Evolutionary conservation across 2,797 vertebrate species (phyloP).

Genomic region (Atherinosoma microstoma): DNA sequence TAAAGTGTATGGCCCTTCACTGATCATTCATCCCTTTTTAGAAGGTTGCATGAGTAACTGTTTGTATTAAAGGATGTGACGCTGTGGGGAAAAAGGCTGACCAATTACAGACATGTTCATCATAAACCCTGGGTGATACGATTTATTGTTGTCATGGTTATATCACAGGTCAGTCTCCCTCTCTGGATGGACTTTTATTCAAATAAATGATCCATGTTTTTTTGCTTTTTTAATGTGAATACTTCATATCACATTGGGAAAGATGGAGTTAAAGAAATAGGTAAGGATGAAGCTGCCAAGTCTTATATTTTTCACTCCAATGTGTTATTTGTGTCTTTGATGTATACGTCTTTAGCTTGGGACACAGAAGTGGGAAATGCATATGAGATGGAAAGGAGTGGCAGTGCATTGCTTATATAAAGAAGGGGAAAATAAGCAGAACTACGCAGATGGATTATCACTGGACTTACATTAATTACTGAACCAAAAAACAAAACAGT

Average conservation of each 20-base stretch:
- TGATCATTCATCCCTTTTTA: constrained; percentile 11
- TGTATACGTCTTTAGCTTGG: neutral
- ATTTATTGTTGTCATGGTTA: constrained; percentile 36
- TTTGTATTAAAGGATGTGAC: constrained; percentile 14
- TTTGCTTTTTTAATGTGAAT: neutral
- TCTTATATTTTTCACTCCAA: neutral
- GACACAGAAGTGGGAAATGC: constrained; percentile 1
- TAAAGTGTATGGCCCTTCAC: neutral
- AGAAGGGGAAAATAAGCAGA: neutral
- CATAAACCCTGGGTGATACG: constrained; percentile 2
- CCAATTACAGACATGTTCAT: constrained; percentile 31
- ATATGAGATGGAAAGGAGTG: neutral
- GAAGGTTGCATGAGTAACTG: constrained; percentile 3
- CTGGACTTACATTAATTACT: neutral
- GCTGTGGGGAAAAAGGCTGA: constrained; percentile 6
- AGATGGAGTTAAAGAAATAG: constrained; percentile 30
- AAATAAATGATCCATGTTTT: constrained; percentile 51
- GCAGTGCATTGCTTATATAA: neutral
- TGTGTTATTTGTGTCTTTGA: neutral
- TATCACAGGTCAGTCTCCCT: constrained; percentile 45
- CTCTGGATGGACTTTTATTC: constrained; percentile 16
- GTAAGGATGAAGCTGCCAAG: constrained; percentile 5
- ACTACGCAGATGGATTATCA: neutral
- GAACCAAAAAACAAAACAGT: constrained; percentile 20
- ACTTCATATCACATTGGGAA: constrained; percentile 25